Evolutionary conservation across 2,888 invertebrate species (phyloP).

Genomic region (Cyaniris semiargus): DNA sequence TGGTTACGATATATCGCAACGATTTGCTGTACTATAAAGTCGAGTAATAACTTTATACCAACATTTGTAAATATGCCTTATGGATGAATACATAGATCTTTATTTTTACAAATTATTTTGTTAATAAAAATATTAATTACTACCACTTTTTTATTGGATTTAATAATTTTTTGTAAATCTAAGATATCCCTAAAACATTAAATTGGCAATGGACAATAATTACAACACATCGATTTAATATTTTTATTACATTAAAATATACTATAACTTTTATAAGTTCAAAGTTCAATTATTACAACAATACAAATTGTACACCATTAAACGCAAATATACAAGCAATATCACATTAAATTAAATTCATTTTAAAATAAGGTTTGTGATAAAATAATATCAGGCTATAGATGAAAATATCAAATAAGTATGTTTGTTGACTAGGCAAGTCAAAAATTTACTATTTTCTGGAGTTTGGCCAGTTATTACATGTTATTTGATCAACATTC

Average conservation of each 20-base stretch:
- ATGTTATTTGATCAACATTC: no score
- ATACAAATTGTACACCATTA: conserved; percentile 9
- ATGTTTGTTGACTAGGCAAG: not conserved
- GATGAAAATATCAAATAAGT: not conserved
- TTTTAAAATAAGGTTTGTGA: not conserved
- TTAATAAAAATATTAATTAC: not conserved
- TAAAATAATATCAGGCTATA: not conserved
- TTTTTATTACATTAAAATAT: conserved; percentile 30
- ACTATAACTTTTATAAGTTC: conserved; percentile 15
- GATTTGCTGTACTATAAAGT: not conserved
- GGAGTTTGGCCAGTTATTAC: no score
- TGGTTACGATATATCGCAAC: not conserved
- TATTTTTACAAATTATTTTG: not conserved
- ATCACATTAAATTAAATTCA: conserved; percentile 18
- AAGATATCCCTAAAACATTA: no score
- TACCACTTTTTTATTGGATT: not conserved
- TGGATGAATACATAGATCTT: not conserved
- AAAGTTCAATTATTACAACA: conserved; percentile 9
- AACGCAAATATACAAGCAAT: not conserved
- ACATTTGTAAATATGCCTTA: conserved; percentile 7
- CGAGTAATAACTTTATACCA: not conserved
- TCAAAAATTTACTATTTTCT: not conserved
- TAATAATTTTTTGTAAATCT: no score
- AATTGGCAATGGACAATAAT: not conserved
- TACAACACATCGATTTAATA: not conserved